Conservation (phyloP, 2,797 vertebrate genomes). For the Syndactyla subalaris region DNA sequence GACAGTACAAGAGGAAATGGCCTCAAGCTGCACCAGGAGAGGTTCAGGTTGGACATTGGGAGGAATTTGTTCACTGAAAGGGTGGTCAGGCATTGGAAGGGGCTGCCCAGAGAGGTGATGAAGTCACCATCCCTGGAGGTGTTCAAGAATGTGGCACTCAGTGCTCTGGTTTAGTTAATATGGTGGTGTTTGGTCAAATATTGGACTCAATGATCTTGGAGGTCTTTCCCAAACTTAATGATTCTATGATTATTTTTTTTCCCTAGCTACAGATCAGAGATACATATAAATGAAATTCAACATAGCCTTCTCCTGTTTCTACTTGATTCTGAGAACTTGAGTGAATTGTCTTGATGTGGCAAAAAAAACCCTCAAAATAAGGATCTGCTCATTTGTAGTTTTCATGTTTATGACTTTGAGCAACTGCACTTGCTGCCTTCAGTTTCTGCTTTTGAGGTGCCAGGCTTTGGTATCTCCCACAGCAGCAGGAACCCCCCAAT, state of each 20-base stretch:
- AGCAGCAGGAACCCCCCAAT: neutral
- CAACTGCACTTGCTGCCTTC: neutral
- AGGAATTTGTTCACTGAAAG: neutral
- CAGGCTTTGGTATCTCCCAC: neutral
- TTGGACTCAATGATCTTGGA: neutral
- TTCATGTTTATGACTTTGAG: neutral
- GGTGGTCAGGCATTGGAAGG: neutral
- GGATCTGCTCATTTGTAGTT: neutral
- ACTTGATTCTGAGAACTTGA: neutral
- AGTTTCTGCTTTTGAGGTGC: neutral
- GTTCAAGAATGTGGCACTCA: neutral
- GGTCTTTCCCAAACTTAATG: neutral
- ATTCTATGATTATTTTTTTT: neutral
- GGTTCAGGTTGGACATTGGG: neutral
- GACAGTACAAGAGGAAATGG: neutral
- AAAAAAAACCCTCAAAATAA: neutral
- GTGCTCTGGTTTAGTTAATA: neutral
- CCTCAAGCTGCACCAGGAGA: neutral
- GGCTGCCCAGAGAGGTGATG: neutral
- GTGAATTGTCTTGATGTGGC: neutral
- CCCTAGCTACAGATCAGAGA: neutral
- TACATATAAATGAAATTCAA: neutral
- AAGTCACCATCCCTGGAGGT: neutral
- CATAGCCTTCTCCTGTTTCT: neutral
- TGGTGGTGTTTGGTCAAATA: neutral